Evolutionary conservation across 2,113 vertebrate genomes (phyloP).

Genomic region (Tetraodon nigroviridis): DNA sequence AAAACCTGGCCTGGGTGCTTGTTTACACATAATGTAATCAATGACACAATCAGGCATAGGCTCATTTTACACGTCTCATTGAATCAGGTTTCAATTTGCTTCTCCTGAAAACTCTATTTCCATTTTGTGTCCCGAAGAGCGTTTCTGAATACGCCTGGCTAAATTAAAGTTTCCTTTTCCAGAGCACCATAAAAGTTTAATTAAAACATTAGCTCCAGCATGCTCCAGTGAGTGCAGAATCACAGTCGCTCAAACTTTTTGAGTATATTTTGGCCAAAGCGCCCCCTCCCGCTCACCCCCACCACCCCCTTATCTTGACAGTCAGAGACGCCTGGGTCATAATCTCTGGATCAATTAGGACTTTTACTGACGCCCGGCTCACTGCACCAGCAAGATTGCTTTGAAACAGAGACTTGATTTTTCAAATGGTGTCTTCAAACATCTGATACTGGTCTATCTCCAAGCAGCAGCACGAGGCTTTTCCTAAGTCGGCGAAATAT

Average conservation of each 20-base stretch:
- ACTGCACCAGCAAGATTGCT: slow-evolving; percentile 44
- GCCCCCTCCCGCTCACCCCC: slow-evolving; percentile 21
- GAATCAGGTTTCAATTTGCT: too few relatives aligned
- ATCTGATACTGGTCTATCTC: slow-evolving; percentile 46
- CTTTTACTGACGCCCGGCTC: slow-evolving; percentile 45
- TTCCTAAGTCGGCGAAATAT: slow-evolving; percentile 27
- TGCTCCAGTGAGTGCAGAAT: slow-evolving; percentile 18
- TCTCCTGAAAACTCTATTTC: too few relatives aligned
- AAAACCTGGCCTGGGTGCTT: not conserved
- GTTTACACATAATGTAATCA: slow-evolving; percentile 2
- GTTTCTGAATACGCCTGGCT: too few relatives aligned
- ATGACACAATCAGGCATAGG: slow-evolving; percentile 16
- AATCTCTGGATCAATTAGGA: slow-evolving; percentile 57
- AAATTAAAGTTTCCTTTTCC: too few relatives aligned
- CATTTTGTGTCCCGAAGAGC: too few relatives aligned
- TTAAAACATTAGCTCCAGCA: slow-evolving; percentile 32
- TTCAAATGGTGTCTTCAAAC: slow-evolving; percentile 30
- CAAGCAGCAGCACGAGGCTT: slow-evolving; percentile 35
- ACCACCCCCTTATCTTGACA: slow-evolving; percentile 37
- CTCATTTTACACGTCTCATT: not conserved
- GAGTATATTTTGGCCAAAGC: slow-evolving; percentile 33
- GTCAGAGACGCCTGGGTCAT: slow-evolving; percentile 29
- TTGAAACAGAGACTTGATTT: slow-evolving; percentile 46
- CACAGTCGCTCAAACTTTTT: slow-evolving; percentile 18
- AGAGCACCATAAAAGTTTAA: slow-evolving; percentile 27